Base-by-base conservation (phyloP, 2,113 vertebrate species). In the Spermophilus dauricus region DNA sequence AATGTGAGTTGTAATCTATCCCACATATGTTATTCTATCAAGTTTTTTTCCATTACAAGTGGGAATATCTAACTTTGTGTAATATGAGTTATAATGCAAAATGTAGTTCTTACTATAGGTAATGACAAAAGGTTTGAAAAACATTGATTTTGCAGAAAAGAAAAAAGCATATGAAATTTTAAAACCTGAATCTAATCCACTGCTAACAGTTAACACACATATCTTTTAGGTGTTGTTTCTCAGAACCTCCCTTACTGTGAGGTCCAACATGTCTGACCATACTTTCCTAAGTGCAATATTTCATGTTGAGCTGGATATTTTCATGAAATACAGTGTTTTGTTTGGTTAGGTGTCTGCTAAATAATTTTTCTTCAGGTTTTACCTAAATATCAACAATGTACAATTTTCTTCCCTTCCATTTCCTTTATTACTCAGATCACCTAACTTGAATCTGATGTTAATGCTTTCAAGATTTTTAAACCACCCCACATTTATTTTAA, bases 341-440 rank as follows among this genome's bases (percentile, higher is more conserved):
- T 37, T 89, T 90, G 26, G 48, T 80, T 86, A 9, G 24, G 8
- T 13, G 45, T 81, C 34, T 75, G 9, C n/a, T 34, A 61, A 34
- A 63, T n/a, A 84, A 53, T 76, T 69, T 85, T 91, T 92, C 37
- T 83, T 77, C n/a, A 28, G 32, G n/a, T 81, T 93, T 10, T 34
- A 63, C 45, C 5, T 18, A 95, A 86, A 96, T 90, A 72, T 53
- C 63, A 88, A 53, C 13, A 61, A 2, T 56, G 42, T 45, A 22
- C 42, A 0, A 85, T n/a, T 76, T 90, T 88, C 48, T 82, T 81
- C 18, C 9, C 14, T 90, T 88, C 30, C 26, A 48, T 93, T 84
- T 72, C 37, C 12, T 45, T 22, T n/a, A 63, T 81, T 56, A 58
- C 17, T 76, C 24, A 69, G 22, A 81, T 93, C 24, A 48, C 1